Evolutionary conservation across 2,113 vertebrate genomes (phyloP), one percentile per base, ranked within the genome.

Genomic region (Thamnophis sirtalis): DNA sequence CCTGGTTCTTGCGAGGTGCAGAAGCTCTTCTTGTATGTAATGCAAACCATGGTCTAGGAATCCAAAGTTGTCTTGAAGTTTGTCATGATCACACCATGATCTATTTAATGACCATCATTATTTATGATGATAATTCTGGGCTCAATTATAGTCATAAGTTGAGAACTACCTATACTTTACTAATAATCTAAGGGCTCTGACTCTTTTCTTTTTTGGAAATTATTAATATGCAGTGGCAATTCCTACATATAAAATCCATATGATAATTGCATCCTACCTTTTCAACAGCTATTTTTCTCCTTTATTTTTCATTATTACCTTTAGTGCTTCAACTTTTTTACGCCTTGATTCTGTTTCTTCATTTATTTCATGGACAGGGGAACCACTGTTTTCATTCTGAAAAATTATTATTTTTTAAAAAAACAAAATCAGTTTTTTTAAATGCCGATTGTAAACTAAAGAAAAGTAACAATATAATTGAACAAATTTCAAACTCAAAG

Each of bases 251-350:
- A 43, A 80, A 80, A 43, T 80, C 3, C 33, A 80, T 43, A 43
- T 33, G n/a, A 80, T 80, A 80, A 80, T 33, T 80, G 7, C 33
- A 80, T 80, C 33, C 33, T 43, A 43, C 17, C 17, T 43, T 43
- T 68, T 80, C 33, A 43, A 43, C 7, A 43, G 73, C 28, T 33
- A 24, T 19, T 56, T 48, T 49, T 58, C 53, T 19, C 11, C 4
- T 19, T 38, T 88, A 33, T 21, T 24, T 10, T 84, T 88, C 21
- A 86, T 24, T 55, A 10, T 95, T 96, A 99, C 99, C 97, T 99
- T 99, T 73, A 99, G 96, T 1, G 95, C 97, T 96, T 99, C 98
- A 21, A 98, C 98, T 97, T 99, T 99, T 96, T 98, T 99, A 48
- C 98, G 98, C 94, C 98, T 98, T 84, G 97, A 93, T 93, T 99